These are phyloP conservation scores for Urocyon cinereoargenteus DNA, from an alignment of 2,797 vertebrate species.

Conservation along the genomic window DNA sequence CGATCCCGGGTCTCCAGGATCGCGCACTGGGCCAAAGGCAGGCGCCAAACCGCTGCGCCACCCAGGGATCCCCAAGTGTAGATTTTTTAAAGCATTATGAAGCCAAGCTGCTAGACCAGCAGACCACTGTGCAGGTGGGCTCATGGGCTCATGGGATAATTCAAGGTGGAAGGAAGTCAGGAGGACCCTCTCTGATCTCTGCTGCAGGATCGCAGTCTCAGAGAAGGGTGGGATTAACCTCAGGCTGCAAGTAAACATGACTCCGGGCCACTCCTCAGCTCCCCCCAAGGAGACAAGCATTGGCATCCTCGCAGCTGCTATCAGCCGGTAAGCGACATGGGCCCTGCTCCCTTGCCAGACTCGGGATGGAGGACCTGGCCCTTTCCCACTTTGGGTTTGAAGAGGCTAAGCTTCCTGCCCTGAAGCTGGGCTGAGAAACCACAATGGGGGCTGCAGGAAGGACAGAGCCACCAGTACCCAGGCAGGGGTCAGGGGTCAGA, in stretches of 20 bases:
- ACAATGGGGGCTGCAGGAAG: no score
- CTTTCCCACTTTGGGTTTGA: neutral
- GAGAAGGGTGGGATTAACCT: conserved; percentile 94
- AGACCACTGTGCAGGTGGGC: neutral
- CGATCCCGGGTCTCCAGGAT: no score
- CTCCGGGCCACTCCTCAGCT: conserved; percentile 94
- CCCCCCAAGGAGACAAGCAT: conserved; percentile 94
- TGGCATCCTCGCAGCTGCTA: conserved; percentile 94
- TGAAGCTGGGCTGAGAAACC: neutral
- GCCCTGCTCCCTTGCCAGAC: neutral
- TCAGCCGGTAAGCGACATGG: conserved; percentile 90
- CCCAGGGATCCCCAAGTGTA: no score
- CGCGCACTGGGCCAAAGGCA: no score
- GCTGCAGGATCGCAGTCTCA: conserved; percentile 74
- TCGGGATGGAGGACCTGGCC: neutral
- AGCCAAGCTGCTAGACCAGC: neutral
- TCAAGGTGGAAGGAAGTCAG: neutral
- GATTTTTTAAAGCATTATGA: neutral
- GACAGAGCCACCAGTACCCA: neutral
- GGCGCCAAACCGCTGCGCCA: no score
- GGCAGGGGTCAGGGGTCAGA: neutral
- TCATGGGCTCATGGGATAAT: neutral
- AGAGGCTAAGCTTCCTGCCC: neutral
- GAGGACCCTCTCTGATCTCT: neutral
- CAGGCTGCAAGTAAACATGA: conserved; percentile 91